A percentile compares a stretch with the other conserved stretches of the same genome.
Evolutionary conservation across 2,888 invertebrate species (phyloP).

Genomic region (Ischnus inquisitorius): DNA sequence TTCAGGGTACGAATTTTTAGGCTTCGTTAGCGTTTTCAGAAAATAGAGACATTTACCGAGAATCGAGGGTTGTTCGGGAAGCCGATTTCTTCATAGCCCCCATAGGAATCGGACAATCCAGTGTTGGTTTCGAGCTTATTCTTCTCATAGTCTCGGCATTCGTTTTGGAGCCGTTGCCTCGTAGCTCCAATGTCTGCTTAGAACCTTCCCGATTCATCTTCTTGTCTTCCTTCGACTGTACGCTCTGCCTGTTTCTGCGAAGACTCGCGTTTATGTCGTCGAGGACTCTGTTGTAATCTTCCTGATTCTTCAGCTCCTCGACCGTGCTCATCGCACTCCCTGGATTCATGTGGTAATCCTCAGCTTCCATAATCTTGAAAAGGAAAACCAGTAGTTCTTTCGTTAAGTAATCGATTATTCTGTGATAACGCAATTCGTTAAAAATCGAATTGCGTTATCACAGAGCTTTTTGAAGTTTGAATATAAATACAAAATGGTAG

Average conservation of each 20-base stretch:
- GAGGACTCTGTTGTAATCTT: slow-evolving; percentile 78
- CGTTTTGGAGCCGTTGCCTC: slow-evolving; percentile 74
- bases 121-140: slow-evolving; percentile 70
- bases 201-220: slow-evolving; percentile 74
- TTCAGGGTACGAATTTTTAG: neutral
- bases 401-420: too few species aligned
- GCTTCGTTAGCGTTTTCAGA: too few species aligned
- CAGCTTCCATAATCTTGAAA: slow-evolving; percentile 67
- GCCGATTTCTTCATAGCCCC: slow-evolving; percentile 75
- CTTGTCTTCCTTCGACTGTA: slow-evolving; percentile 72
- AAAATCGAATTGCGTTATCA: too few species aligned
- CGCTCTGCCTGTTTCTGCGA: slow-evolving; percentile 71
- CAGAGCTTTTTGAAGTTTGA: too few species aligned
- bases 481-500: neutral
- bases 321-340: slow-evolving; percentile 54
- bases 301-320: slow-evolving; percentile 74
- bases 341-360: slow-evolving; percentile 66
- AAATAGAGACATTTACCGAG: slow-evolving; percentile 78
- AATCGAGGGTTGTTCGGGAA: slow-evolving; percentile 77
- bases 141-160: slow-evolving; percentile 72
- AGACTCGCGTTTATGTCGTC: slow-evolving; percentile 78
- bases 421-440: too few species aligned
- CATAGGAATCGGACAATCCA: slow-evolving; percentile 68
- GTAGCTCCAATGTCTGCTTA: slow-evolving; percentile 74
- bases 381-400: too few species aligned